Base-by-base conservation (phyloP, 1,140 invertebrate genomes). In the Drosophila chauvacae region DNA sequence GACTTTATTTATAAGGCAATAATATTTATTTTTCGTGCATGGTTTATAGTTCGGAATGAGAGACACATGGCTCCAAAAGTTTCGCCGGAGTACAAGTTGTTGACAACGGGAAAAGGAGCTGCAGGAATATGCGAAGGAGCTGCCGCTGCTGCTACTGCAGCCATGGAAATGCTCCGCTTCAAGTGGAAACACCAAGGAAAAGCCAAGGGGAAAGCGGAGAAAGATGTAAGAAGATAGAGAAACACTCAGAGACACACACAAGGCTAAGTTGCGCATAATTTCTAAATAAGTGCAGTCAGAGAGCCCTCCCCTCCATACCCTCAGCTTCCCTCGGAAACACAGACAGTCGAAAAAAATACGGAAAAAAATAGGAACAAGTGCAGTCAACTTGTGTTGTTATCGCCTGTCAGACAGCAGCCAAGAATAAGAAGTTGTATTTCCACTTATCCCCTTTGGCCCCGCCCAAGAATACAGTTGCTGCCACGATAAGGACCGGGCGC, bases 321-420 rank as follows among this genome's bases (percentile, higher is more conserved):
- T 13, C 45, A 10, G 18, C 7, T 20, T 48, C 33, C 51, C 42
- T 10, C 37, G 3, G 42, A 20, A 42, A 66, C 55, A 37, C 47
- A 69, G 64, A 53, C 74, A 50, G 45, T 42, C 61, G 13, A n/a
- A 23, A 26, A 28, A 33, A 51, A 51, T 7, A 11, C 2, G 16
- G 16, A 5, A 9, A 14, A 18, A 30, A 39, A 62, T 18, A 16
- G 51, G 26, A 37, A 61, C 48, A 47, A 83, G 69, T 78, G 80
- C 75, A 82, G 80, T 82, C 80, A 82, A 82, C 80, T 83, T 79
- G 62, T 82, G 77, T 85, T 84, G 81, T 84, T 84, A 85, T 85
- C 81, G 77, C 70, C 64, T 60, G 66, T 60, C 28, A 62, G 70
- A 72, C 61, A 81, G 42, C 69, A 83, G 74, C 75, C 80, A 78